Base-by-base conservation (phyloP, 2,888 invertebrate genomes). In the Agrochola macilenta region DNA sequence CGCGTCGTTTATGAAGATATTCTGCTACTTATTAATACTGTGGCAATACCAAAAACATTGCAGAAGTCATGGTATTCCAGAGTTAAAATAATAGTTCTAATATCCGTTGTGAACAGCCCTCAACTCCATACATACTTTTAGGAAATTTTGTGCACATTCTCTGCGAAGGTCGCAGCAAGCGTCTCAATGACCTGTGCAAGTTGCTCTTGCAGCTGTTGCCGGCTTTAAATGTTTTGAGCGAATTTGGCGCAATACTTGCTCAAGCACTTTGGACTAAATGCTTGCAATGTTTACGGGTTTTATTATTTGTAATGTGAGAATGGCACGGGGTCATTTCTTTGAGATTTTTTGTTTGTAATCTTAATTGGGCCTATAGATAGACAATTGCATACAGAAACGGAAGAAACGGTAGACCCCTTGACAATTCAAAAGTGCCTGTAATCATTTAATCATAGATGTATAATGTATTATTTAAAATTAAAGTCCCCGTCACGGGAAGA, bases 221-320 rank as follows among this genome's bases (percentile, higher is more conserved):
- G 46, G 61, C 46, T 57, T 54, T 58, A 74, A 68, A 54, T 60
- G 74, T 80, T 87, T 87, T 85, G 89, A 78, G 66, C 85, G 75
- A 83, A 83, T 82, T 87, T 70, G 66, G 23, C 66, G 85, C 85
- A 87, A 88, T 52, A 66, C 78, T 87, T 87, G 69, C 89, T 68
- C 73, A 82, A 88, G 61, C 66, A n/a, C 23, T 69, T 35, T 71
- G 68, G 23, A 72, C 61, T 8, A 54, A 78, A 79, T 60, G 69
- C n/a, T 74, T 83, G 83, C 64, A 83, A 83, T 64, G 39, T 78
- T 85, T 63, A 82, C 83, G 69, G 20, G 52, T 85, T 81, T 73
- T 46, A 63, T 63, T 73, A 73, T 69, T 76, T 74, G 83, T 30
- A 83, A 83, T 49, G 54, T 82, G 69, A 52, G 73, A 86, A 74